Base-by-base conservation (phyloP, 2,113 vertebrate species). In the Hoplias malabaricus region DNA sequence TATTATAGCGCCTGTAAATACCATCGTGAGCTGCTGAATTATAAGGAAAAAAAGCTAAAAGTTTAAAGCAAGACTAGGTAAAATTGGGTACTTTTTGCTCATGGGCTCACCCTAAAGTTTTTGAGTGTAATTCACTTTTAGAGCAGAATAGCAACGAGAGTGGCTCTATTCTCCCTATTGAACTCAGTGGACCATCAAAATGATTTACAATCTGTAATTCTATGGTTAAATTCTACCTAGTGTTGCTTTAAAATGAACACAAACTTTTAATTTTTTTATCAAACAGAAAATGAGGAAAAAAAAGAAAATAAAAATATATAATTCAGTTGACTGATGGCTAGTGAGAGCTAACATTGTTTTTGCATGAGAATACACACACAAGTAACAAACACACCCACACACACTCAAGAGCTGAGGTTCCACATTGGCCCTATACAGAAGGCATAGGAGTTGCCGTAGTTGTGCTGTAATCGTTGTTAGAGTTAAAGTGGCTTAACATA, bases 401-500 rank as follows among this genome's bases (percentile, higher is more conserved):
- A 82, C 84, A 75, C 87, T 75, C 27, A 12, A 36, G 68, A 80
- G 84, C 84, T 74, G 61, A 73, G 80, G 78, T 82, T 86, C 71
- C 81, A 75, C 19, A 68, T 42, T 65, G 23, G 83, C 73, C 73
- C 61, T 67, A 54, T 43, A 78, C 43, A 73, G 79, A 71, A 80
- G 48, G 80, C 86, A 87, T 84, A 85, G 85, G 88, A 88, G 86
- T 91, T 86, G 86, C 85, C 78, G 83, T 89, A 86, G 89, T 92
- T 90, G 92, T 91, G 93, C 91, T 89, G 89, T 89, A 87, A 87
- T 46, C 11, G 86, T 89, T 84, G 90, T 96, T 95, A 98, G 90
- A 98, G 94, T 89, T 95, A 98, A 91, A 98, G 94, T 89, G 92
- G 95, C 93, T 97, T 99, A 85, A 99, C 97, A 75, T 99, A 99